A percentile compares a stretch with the other conserved stretches of the same genome.
phyloP scores from a whole-genome alignment of 1,140 invertebrate genomes.

The Zaprionus vittiger region DNA sequence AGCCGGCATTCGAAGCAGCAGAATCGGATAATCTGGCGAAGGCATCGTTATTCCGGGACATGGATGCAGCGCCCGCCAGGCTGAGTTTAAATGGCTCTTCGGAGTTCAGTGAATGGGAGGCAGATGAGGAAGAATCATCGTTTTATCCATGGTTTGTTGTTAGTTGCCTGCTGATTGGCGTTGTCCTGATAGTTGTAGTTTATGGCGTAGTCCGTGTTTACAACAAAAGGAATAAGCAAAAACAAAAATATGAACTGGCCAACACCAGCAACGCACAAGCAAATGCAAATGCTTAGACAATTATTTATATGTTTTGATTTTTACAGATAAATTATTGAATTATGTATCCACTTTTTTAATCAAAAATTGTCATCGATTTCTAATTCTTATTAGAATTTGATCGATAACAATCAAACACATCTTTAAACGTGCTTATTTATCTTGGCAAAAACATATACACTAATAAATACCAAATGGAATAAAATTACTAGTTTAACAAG shows the following conservation, averaged over 20 bases:
- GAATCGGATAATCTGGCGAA: conserved; percentile 66
- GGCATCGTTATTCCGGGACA: conserved; percentile 58
- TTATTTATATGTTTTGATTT: conserved; percentile 1
- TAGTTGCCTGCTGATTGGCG: conserved; percentile 56
- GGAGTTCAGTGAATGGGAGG: conserved; percentile 55
- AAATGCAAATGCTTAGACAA: conserved; percentile 25
- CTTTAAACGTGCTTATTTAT: not conserved
- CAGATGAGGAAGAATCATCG: conserved; percentile 32
- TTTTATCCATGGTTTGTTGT: conserved; percentile 77
- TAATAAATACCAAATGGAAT: not conserved
- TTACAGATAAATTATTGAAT: not conserved
- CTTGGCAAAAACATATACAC: not conserved
- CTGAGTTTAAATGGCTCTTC: conserved; percentile 29
- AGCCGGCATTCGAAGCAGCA: conserved; percentile 70
- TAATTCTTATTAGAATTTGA: not conserved
- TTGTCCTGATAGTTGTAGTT: conserved; percentile 48
- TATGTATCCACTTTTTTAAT: not conserved
- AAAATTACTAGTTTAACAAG: not conserved
- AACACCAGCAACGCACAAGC: conserved; percentile 51
- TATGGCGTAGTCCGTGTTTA: conserved; percentile 60
- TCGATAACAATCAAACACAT: not conserved
- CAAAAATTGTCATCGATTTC: not conserved
- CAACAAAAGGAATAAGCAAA: conserved; percentile 50
- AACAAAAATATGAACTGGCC: conserved; percentile 63
- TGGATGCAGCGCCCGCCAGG: conserved; percentile 27